A percentile compares a stretch with the other conserved stretches of the same genome.
Conservation (phyloP, 2,888 invertebrate genomes). For the Cheiracanthium punctorium region DNA sequence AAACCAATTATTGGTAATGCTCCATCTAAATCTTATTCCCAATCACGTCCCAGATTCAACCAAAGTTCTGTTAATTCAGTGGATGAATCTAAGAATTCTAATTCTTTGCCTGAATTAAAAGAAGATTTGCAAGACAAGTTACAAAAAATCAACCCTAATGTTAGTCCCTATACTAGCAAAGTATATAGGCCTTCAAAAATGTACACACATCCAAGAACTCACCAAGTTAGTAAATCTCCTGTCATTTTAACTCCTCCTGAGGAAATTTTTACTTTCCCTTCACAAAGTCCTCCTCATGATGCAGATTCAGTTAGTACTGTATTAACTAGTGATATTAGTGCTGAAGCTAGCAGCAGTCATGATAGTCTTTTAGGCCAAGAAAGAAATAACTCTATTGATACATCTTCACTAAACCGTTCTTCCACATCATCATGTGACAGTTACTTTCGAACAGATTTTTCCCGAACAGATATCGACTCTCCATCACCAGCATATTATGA, state of each 20-base stretch:
- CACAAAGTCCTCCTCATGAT: constrained; percentile 41
- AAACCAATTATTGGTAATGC: constrained; percentile 70
- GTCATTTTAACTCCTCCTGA: constrained; percentile 58
- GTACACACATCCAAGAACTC: constrained; percentile 60
- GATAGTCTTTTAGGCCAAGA: constrained; percentile 53
- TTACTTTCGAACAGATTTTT: constrained; percentile 79
- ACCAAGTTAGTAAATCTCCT: constrained; percentile 48
- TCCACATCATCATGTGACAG: constrained; percentile 90
- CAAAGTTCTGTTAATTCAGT: constrained; percentile 17
- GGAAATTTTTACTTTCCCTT: constrained; percentile 59
- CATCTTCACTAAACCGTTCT: constrained; percentile 88
- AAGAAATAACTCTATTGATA: constrained; percentile 44
- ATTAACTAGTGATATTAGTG: constrained; percentile 37
- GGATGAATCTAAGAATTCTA: constrained; percentile 27
- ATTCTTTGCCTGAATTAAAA: constrained; percentile 44
- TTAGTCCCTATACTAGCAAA: constrained; percentile 59
- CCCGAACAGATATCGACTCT: constrained; percentile 86
- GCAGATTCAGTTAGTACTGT: constrained; percentile 33
- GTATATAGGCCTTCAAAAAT: constrained; percentile 68
- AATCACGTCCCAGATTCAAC: constrained; percentile 70
- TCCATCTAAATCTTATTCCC: constrained; percentile 72
- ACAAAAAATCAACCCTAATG: constrained; percentile 47
- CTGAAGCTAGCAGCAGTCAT: constrained; percentile 35
- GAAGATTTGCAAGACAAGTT: constrained; percentile 63
- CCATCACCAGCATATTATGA: constrained; percentile 75